Base-by-base conservation (phyloP, 2,113 vertebrate species). In the Eubucco bourcierii region DNA sequence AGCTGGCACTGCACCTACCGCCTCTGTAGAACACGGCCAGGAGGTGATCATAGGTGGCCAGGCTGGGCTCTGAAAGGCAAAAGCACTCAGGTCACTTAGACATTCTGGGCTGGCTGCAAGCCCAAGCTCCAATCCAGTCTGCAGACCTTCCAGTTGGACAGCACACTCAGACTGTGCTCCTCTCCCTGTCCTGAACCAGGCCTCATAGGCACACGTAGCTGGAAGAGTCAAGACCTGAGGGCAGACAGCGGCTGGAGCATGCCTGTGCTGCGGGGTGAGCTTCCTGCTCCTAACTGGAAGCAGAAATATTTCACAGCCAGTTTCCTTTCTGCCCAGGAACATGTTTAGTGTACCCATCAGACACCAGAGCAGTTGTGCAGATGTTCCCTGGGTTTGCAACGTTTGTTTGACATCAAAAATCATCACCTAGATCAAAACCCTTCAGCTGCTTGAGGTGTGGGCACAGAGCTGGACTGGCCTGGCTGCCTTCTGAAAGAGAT, bases 11-110 rank as follows among this genome's bases (percentile, higher is more conserved):
- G 31, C 81, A 98, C 97, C 2, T 97, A 99, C 99, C 98, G 6
- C 87, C 3, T 95, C 64, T 98, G 95, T 97, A 98, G 78, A 98
- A 98, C 27, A 98, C 31, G 1, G 9, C 75, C 72, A 99, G 95
- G 66, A 99, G 15, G 87, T 99, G 97, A 67, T 97, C 50, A 7
- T 97, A 99, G 1, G 98, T 97, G n/a, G 98, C 98, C 80, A 99
- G 97, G 19, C 98, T 99, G 55, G 99, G 99, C 90, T 98, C 99
- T 99, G 85, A 29, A 97, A 96, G 55, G 47, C 73, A 94, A 65
- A 93, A 64, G 25, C 58, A 95, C 0, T 28, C 20, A 58, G 61
- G 66, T 95, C 64, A 96, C 47, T 77, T 44, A 1, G 3, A 18
- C 25, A 29, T 10, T 47, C 53, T 64, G 23, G 39, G 18, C 56